A percentile compares a stretch with the other conserved stretches of the same genome.
These are phyloP conservation scores for Hypomecis atomaria DNA, from an alignment of 2,888 invertebrate genomes.

Conservation along the genomic window DNA sequence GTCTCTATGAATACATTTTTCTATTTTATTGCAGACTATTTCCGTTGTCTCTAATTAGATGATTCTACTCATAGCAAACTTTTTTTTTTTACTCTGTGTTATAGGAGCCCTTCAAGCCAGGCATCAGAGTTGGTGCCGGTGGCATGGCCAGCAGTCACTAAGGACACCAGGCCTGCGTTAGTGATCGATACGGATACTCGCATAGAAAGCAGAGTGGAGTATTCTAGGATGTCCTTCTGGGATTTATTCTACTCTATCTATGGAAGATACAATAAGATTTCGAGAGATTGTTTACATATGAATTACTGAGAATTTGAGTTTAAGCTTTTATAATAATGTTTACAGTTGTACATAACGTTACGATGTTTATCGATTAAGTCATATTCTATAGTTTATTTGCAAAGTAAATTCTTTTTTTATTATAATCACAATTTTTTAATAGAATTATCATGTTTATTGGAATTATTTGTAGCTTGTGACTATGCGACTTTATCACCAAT, in stretches of 20 bases:
- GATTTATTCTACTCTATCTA: constrained; percentile 72
- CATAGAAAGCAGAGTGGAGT: constrained; percentile 60
- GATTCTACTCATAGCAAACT: too few species aligned
- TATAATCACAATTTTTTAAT: too few species aligned
- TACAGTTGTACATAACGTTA: not conserved
- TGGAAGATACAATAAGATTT: constrained; percentile 61
- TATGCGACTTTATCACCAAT: too few species aligned
- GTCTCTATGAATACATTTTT: not conserved
- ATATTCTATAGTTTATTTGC: not conserved
- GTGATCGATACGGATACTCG: constrained; percentile 64
- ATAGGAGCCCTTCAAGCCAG: constrained; percentile 69
- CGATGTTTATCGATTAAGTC: not conserved
- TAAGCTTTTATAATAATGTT: not conserved
- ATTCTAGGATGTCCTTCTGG: constrained; percentile 76
- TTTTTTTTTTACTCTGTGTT: constrained; percentile 13
- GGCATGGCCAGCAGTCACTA: constrained; percentile 61
- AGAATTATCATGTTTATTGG: too few species aligned
- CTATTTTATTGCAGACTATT: not conserved
- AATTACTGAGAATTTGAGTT: constrained; percentile 7
- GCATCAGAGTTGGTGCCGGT: constrained; percentile 59
- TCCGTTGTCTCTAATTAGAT: too few species aligned
- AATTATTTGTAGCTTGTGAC: too few species aligned
- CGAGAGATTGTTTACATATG: constrained; percentile 51
- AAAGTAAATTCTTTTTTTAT: too few species aligned
- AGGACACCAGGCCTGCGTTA: constrained; percentile 61